Percentiles rank a stretch among this genome's conserved stretches.
Conservation (phyloP, 2,888 invertebrate genomes). For the Lamellibrachia columna region DNA sequence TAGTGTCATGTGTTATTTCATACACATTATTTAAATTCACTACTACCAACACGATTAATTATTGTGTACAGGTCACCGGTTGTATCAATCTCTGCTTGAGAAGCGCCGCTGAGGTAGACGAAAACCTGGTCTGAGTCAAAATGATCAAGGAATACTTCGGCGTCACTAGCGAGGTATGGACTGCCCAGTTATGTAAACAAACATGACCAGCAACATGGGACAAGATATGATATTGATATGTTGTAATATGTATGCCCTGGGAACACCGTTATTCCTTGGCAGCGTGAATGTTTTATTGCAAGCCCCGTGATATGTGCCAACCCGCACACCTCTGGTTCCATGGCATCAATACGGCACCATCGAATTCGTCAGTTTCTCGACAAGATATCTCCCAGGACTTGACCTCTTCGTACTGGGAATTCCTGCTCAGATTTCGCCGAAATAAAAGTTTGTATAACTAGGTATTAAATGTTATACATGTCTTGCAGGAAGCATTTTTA, state of each 20-base stretch:
- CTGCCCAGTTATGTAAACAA: neutral
- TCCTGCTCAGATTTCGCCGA: conserved; percentile 50
- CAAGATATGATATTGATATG: too few species aligned
- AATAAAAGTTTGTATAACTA: conserved; percentile 53
- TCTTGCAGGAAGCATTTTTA: too few species aligned
- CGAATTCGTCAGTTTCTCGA: conserved; percentile 54
- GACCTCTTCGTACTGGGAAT: conserved; percentile 60
- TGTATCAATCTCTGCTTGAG: neutral
- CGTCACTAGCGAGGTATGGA: conserved; percentile 29
- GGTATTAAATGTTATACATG: too few species aligned
- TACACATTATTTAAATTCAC: neutral
- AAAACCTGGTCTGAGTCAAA: conserved; percentile 31
- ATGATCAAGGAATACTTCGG: conserved; percentile 32
- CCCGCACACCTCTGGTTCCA: conserved; percentile 8
- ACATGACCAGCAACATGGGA: too few species aligned
- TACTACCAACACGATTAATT: neutral
- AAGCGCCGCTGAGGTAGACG: conserved; percentile 29
- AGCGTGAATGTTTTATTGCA: conserved; percentile 7
- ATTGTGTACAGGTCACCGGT: neutral
- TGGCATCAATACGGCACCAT: conserved; percentile 61
- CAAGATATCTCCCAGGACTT: conserved; percentile 58
- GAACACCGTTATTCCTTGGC: too few species aligned
- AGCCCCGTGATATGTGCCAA: conserved; percentile 28
- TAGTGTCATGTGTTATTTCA: too few species aligned
- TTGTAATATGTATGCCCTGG: too few species aligned